Percentiles rank a stretch among this genome's conserved stretches.
phyloP scores from a whole-genome alignment of 2,888 invertebrate species.

The Gryllus longicercus region DNA sequence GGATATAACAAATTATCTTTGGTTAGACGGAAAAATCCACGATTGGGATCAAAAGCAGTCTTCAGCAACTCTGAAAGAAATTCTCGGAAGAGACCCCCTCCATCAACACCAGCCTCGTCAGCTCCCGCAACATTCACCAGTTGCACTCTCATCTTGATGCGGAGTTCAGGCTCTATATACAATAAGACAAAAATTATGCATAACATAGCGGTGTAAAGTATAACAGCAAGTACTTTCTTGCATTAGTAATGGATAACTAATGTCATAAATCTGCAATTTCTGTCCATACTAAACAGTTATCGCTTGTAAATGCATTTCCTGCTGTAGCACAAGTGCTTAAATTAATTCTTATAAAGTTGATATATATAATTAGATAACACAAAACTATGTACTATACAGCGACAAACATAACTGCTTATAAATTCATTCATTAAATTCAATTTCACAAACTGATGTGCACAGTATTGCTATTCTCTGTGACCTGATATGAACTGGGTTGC shows the following conservation, averaged over 20 bases:
- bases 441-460: no score
- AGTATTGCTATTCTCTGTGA: no score
- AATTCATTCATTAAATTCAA: no score
- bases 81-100: conserved; percentile 94
- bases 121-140: conserved; percentile 86
- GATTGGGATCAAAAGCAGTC: conserved; percentile 93
- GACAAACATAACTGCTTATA: no score
- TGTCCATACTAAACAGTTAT: not conserved
- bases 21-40: conserved; percentile 87
- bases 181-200: not conserved
- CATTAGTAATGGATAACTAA: not conserved
- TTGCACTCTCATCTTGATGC: conserved; percentile 81
- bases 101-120: conserved; percentile 95
- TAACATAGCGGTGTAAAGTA: not conserved
- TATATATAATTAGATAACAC: no score
- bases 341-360: no score
- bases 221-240: not conserved
- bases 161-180: conserved; percentile 74
- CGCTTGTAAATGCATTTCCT: no score
- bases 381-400: no score
- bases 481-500: no score
- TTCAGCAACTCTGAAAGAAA: conserved; percentile 90
- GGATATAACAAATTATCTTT: conserved; percentile 93
- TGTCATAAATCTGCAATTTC: not conserved
- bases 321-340: no score